Percentiles rank a stretch among this genome's conserved stretches.
These are phyloP conservation scores for Dasyornis broadbenti DNA, from an alignment of 2,113 vertebrate species.

Conservation along the genomic window DNA sequence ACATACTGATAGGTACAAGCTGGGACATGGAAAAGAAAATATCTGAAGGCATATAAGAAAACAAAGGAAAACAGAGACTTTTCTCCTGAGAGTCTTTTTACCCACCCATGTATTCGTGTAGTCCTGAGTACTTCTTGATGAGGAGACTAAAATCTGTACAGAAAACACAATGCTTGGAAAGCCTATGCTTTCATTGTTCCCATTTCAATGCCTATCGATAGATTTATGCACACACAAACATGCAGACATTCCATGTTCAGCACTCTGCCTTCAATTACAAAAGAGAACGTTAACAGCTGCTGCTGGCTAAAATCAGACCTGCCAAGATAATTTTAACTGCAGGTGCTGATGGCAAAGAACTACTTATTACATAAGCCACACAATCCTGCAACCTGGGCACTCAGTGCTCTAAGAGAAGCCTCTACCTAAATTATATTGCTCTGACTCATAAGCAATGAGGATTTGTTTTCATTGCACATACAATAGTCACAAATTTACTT, in stretches of 20 bases:
- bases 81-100: not conserved
- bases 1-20: not conserved
- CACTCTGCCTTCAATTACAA: not conserved
- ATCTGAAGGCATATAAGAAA: not conserved
- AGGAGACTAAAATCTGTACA: not conserved
- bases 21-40: not conserved
- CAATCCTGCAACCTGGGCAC: not conserved
- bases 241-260: not conserved
- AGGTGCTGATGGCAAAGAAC: not conserved
- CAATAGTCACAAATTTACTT: not conserved
- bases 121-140: not conserved
- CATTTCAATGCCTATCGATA: not conserved
- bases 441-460: not conserved
- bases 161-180: not conserved
- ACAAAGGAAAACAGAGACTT: not conserved
- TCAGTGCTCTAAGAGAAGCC: not conserved
- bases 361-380: not conserved
- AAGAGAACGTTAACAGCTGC: not conserved
- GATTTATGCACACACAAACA: not conserved
- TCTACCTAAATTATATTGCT: not conserved
- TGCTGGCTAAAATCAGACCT: conserved; percentile 6
- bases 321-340: not conserved
- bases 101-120: not conserved
- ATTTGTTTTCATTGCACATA: not conserved
- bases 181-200: not conserved